Evolutionary conservation across 2,797 vertebrate genomes (phyloP).

Genomic region (Sarcophilus harrisii): DNA sequence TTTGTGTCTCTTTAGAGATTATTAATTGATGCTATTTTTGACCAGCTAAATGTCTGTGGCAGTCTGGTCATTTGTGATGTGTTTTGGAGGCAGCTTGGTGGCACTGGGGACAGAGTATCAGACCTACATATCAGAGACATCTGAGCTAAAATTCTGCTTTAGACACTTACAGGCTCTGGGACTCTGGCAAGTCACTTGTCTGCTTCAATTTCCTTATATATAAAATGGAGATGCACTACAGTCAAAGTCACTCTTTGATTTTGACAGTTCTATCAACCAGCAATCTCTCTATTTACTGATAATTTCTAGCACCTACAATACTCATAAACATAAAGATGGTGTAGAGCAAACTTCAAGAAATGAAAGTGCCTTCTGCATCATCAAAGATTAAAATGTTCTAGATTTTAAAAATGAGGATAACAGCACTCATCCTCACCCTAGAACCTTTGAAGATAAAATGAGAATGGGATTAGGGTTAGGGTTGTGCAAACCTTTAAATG

Average conservation of each 20-base stretch:
- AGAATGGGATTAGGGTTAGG: neutral
- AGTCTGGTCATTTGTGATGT: neutral
- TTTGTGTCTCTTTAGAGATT: neutral
- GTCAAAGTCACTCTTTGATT: conserved; percentile 22
- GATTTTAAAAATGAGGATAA: neutral
- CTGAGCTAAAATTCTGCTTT: neutral
- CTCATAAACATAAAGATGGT: conserved; percentile 46
- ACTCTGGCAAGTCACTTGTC: neutral
- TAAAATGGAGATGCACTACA: neutral
- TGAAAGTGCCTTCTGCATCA: conserved; percentile 37
- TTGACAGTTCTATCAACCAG: conserved; percentile 23
- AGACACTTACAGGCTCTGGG: neutral
- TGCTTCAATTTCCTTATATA: neutral
- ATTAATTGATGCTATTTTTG: neutral
- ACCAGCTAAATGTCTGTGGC: neutral
- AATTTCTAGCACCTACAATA: conserved; percentile 56
- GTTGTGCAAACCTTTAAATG: neutral
- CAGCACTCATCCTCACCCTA: neutral
- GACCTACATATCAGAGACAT: neutral
- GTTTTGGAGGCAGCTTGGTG: neutral
- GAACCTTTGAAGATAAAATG: neutral
- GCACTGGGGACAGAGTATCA: neutral
- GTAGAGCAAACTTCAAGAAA: conserved; percentile 34
- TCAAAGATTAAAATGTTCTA: conserved; percentile 49
- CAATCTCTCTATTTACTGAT: conserved; percentile 22